Percentiles rank a stretch among this genome's conserved stretches.
These are phyloP conservation scores for Myathropa florea DNA, from an alignment of 2,888 invertebrate species.

Conservation along the genomic window DNA sequence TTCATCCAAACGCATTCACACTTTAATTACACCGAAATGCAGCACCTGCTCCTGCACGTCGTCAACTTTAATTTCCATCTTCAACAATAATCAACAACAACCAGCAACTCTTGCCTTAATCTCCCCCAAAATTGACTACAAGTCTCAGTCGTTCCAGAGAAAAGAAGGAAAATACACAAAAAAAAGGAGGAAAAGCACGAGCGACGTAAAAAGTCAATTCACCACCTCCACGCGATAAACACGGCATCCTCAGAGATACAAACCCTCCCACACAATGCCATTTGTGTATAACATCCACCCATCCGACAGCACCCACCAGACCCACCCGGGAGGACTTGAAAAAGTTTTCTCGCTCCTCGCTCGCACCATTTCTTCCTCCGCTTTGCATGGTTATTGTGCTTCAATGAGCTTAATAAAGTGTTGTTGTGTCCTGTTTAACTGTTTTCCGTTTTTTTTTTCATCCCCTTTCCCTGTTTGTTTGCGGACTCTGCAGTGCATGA, in stretches of 20 bases:
- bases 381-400: slow-evolving; percentile 57
- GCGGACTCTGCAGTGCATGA: neutral
- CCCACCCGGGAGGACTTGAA: neutral
- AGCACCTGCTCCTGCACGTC: slow-evolving; percentile 34
- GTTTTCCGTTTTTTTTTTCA: slow-evolving; percentile 13
- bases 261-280: neutral
- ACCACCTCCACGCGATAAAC: slow-evolving; percentile 16
- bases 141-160: neutral
- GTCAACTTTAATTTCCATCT: slow-evolving; percentile 15
- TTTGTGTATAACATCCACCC: neutral
- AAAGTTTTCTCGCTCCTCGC: slow-evolving; percentile 24
- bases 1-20: neutral
- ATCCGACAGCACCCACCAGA: neutral
- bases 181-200: neutral
- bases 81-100: neutral
- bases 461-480: neutral
- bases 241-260: slow-evolving; percentile 13
- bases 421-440: slow-evolving; percentile 49
- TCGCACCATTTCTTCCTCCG: neutral
- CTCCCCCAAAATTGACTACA: slow-evolving; percentile 35
- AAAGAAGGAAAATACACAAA: neutral
- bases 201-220: slow-evolving; percentile 46
- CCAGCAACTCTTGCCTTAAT: neutral
- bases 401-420: slow-evolving; percentile 64
- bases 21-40: slow-evolving; percentile 42